Conservation (phyloP, 2,888 invertebrate species). For the Lysandra coridon region DNA sequence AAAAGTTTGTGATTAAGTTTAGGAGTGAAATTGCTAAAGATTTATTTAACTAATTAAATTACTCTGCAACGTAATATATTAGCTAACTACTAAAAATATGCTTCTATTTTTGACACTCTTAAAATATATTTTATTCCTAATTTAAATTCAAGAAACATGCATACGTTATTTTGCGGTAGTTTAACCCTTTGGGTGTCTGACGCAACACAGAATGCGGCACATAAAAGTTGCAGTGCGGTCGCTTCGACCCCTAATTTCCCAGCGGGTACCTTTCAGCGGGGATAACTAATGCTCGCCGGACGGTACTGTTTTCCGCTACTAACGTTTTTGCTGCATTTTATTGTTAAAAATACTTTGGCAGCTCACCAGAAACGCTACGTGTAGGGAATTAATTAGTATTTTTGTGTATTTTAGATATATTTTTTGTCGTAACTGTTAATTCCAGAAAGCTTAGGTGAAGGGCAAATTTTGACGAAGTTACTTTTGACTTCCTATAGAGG, state of each 20-base stretch:
- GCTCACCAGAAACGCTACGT: neutral
- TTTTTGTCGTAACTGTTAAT: too few relatives aligned
- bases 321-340: conserved; percentile 36
- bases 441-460: too few relatives aligned
- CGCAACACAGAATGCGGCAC: conserved; percentile 36
- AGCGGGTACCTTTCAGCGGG: conserved; percentile 70
- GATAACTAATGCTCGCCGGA: conserved; percentile 70
- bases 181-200: conserved; percentile 26
- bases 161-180: conserved; percentile 4
- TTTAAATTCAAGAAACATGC: neutral
- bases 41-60: too few relatives aligned
- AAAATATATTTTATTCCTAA: too few relatives aligned
- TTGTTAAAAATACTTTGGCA: conserved; percentile 11
- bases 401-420: too few relatives aligned
- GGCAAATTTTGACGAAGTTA: too few relatives aligned
- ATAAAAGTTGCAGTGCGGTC: conserved; percentile 45
- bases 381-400: neutral
- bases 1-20: conserved; percentile 3
- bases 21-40: neutral
- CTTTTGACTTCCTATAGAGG: too few relatives aligned
- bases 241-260: conserved; percentile 68
- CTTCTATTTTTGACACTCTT: too few relatives aligned
- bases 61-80: too few relatives aligned
- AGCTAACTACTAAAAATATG: too few relatives aligned
- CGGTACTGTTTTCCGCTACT: conserved; percentile 51